These are phyloP conservation scores for Drosophila ercepeae DNA, from an alignment of 1,140 invertebrate species.

Conservation along the genomic window DNA sequence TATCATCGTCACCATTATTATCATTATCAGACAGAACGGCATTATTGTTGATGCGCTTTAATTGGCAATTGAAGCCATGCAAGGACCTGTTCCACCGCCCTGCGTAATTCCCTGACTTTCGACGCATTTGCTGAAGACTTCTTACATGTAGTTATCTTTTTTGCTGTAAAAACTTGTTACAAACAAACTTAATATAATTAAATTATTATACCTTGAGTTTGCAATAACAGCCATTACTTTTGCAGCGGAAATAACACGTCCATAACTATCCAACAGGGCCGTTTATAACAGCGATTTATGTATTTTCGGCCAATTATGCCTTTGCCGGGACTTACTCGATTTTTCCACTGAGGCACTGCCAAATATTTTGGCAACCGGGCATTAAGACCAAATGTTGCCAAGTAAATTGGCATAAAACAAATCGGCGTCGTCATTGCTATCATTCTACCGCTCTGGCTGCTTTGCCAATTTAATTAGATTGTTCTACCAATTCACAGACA, in stretches of 20 bases:
- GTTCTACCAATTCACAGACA: conserved; percentile 30
- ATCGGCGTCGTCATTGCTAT: conserved; percentile 62
- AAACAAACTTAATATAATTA: background rate
- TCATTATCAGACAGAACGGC: conserved; percentile 49
- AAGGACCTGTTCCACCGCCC: conserved; percentile 23
- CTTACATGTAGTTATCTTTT: no score
- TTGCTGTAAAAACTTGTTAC: no score
- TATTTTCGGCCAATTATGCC: conserved; percentile 68
- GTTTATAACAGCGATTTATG: conserved; percentile 66
- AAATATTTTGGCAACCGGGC: conserved; percentile 70
- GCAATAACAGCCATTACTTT: background rate
- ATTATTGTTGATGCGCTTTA: conserved; percentile 75
- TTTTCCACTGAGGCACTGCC: conserved; percentile 37
- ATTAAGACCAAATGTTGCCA: conserved; percentile 78
- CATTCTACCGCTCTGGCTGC: conserved; percentile 25
- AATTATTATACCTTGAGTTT: background rate
- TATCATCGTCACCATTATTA: conserved; percentile 66
- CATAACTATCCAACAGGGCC: conserved; percentile 7
- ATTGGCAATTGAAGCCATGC: conserved; percentile 72
- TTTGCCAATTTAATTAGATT: conserved; percentile 67
- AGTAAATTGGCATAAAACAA: conserved; percentile 76
- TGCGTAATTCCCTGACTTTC: conserved; percentile 59
- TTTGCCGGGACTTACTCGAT: conserved; percentile 31
- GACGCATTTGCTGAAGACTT: conserved; percentile 1
- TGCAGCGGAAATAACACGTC: conserved; percentile 9